A percentile compares a stretch with the other conserved stretches of the same genome.
phyloP scores from a whole-genome alignment of 2,888 invertebrate species.

The Hipparchia sbordonii region DNA sequence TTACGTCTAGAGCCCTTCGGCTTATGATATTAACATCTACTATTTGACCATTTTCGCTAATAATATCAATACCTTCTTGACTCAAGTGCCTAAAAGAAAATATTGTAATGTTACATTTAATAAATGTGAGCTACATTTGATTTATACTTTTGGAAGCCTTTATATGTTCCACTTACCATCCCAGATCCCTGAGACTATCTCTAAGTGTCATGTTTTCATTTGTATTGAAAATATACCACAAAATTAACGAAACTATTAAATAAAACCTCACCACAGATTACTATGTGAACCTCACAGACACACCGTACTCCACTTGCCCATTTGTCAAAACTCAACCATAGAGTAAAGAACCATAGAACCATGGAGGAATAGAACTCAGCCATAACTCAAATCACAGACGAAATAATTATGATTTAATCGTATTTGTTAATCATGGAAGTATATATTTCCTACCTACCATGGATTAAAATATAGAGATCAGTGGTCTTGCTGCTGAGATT shows the following conservation, averaged over 20 bases:
- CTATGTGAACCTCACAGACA: conserved; percentile 59
- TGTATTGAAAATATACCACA: conserved; percentile 63
- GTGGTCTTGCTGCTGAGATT: too few species aligned
- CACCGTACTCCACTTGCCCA: conserved; percentile 56
- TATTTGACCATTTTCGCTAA: conserved; percentile 85
- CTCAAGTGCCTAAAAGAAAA: conserved; percentile 86
- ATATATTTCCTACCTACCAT: too few species aligned
- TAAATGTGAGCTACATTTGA: conserved; percentile 32
- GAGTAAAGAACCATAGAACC: neutral
- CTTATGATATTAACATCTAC: conserved; percentile 85
- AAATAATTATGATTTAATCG: too few species aligned
- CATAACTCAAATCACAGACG: neutral
- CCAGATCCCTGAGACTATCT: conserved; percentile 85
- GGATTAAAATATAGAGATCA: too few species aligned
- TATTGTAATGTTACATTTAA: conserved; percentile 44
- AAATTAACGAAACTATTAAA: conserved; percentile 64
- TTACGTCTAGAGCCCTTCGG: conserved; percentile 88
- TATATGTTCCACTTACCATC: conserved; percentile 82
- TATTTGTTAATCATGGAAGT: too few species aligned
- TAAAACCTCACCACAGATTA: conserved; percentile 59
- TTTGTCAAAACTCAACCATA: conserved; percentile 31
- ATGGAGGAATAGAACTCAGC: too few species aligned
- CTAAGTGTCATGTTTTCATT: conserved; percentile 82
- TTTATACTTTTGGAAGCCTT: conserved; percentile 8
- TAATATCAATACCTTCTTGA: conserved; percentile 86